These are phyloP conservation scores for Candoia aspera DNA, from an alignment of 2,113 vertebrate genomes.

Conservation along the genomic window DNA sequence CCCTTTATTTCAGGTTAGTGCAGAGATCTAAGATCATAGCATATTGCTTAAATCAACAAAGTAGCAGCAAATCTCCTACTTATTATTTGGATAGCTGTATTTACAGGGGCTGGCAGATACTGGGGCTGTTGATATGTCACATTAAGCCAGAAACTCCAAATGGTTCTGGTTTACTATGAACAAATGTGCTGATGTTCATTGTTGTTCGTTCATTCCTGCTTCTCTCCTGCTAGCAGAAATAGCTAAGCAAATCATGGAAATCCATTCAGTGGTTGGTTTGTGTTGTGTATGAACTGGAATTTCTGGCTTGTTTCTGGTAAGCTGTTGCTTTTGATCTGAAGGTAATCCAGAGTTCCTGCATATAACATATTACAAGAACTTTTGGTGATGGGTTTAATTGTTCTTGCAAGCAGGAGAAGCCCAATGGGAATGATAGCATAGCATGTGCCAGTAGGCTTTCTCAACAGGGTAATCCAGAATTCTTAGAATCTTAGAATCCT, in stretches of 20 bases:
- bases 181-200: background rate
- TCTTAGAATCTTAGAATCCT: no score
- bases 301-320: background rate
- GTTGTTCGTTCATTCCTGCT: background rate
- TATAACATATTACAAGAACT: background rate
- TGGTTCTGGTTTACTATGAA: background rate
- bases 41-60: background rate
- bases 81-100: background rate
- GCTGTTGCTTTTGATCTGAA: background rate
- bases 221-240: background rate
- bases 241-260: background rate
- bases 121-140: background rate
- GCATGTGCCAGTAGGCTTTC: background rate
- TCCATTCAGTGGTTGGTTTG: background rate
- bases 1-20: background rate
- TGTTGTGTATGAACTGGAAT: background rate
- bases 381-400: background rate
- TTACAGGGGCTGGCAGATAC: background rate
- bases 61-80: background rate
- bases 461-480: background rate
- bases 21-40: background rate
- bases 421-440: background rate
- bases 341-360: background rate
- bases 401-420: background rate
- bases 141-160: background rate